These are phyloP conservation scores for Scolopax bukidnonensis DNA, from an alignment of 2,797 vertebrate species.

Conservation along the genomic window DNA sequence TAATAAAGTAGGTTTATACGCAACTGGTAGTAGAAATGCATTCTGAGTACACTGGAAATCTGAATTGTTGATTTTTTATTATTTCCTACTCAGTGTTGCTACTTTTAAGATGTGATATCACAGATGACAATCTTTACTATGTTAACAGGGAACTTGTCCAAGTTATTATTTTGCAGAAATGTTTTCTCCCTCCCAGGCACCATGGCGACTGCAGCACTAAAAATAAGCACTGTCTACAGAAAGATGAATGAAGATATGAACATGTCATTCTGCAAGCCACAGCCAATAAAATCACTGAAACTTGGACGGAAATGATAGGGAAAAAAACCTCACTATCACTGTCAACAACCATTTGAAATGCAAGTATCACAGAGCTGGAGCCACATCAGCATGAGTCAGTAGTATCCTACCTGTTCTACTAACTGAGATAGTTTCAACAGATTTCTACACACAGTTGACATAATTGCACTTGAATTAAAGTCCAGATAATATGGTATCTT, in stretches of 20 bases:
- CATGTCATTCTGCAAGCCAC: neutral
- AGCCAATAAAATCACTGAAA: conserved; percentile 17
- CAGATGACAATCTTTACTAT: neutral
- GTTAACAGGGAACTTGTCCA: conserved; percentile 19
- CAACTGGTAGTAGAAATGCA: neutral
- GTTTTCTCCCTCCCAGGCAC: neutral
- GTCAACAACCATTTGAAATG: neutral
- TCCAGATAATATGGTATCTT: neutral
- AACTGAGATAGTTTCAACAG: neutral
- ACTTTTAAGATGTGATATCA: neutral
- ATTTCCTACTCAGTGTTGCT: neutral
- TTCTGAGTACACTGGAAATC: neutral
- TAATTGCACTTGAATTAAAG: neutral
- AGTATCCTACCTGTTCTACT: neutral
- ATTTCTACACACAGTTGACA: neutral
- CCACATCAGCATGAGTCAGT: neutral
- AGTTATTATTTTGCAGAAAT: neutral
- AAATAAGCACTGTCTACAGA: conserved; percentile 31
- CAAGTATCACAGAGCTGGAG: neutral
- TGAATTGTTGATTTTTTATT: neutral
- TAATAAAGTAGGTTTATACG: neutral
- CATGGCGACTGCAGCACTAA: conserved; percentile 4
- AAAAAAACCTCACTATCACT: neutral
- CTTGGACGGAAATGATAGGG: neutral
- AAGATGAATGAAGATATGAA: conserved; percentile 36